These are phyloP conservation scores for Phoeniculus purpureus DNA, from an alignment of 2,797 vertebrate species.

Conservation along the genomic window DNA sequence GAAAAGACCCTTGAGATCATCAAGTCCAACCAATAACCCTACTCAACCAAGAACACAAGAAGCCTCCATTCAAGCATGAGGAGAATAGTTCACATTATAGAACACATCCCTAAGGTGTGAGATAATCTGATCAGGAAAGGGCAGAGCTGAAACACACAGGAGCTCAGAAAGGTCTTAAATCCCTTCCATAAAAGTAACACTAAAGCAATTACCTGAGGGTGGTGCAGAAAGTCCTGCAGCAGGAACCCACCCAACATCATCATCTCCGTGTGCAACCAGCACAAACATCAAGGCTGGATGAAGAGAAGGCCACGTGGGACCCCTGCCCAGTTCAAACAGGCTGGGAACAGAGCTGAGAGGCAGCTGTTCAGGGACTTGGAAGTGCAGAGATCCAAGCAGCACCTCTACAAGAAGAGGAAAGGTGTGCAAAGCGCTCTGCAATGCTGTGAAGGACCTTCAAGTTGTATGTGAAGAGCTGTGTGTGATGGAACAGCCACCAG, in stretches of 20 bases:
- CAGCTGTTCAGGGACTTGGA: background rate
- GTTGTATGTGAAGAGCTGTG: accelerated
- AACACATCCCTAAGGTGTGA: background rate
- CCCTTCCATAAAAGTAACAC: background rate
- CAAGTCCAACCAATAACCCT: no score
- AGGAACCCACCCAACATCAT: background rate
- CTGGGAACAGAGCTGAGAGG: background rate
- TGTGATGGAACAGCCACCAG: background rate
- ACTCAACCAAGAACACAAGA: background rate
- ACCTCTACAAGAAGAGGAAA: background rate
- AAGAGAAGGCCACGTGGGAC: accelerated
- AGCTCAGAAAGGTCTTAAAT: background rate
- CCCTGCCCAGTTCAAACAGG: background rate
- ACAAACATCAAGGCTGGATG: background rate
- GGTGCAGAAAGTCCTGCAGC: background rate
- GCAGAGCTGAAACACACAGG: background rate
- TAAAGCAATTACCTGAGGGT: background rate
- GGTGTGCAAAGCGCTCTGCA: background rate
- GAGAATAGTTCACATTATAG: background rate
- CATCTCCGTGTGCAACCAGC: accelerated
- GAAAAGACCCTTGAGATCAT: no score
- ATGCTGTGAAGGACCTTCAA: background rate
- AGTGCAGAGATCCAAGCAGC: background rate
- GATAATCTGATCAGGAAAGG: background rate
- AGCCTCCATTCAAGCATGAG: background rate